These are phyloP conservation scores for Hassar affinis DNA, from an alignment of 2,113 vertebrate genomes.

Conservation along the genomic window DNA sequence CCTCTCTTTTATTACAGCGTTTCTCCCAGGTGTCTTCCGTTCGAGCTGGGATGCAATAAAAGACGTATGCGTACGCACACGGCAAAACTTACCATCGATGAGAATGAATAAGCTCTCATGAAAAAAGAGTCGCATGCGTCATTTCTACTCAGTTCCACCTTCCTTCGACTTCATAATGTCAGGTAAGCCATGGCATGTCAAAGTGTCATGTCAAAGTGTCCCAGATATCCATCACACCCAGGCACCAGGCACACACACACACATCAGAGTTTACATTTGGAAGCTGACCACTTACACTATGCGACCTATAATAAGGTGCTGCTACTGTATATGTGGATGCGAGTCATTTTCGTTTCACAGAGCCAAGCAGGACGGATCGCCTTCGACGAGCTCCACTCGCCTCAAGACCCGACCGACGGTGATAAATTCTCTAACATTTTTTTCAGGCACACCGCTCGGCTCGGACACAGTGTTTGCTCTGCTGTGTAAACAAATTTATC, in stretches of 20 bases:
- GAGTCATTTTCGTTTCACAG: background rate
- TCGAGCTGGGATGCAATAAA: background rate
- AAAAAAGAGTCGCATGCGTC: background rate
- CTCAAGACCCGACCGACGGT: background rate
- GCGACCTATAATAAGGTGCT: background rate
- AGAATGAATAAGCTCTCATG: conserved; percentile 3
- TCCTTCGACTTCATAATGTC: conserved; percentile 1
- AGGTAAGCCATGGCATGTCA: background rate
- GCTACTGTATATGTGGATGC: background rate
- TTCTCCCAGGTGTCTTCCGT: background rate
- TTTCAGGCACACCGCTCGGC: background rate
- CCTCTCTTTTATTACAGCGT: background rate
- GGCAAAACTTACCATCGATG: background rate
- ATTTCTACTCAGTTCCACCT: background rate
- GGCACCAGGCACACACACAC: background rate
- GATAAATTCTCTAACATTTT: background rate
- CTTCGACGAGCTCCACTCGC: background rate
- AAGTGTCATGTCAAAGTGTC: background rate
- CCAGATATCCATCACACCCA: background rate
- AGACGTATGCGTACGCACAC: background rate
- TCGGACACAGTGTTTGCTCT: background rate
- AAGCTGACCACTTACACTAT: background rate
- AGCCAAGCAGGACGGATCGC: background rate
- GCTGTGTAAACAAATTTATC: background rate
- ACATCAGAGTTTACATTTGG: background rate